Base-by-base conservation (phyloP, 2,888 invertebrate genomes). In the Lasioglossum leucozonium region DNA sequence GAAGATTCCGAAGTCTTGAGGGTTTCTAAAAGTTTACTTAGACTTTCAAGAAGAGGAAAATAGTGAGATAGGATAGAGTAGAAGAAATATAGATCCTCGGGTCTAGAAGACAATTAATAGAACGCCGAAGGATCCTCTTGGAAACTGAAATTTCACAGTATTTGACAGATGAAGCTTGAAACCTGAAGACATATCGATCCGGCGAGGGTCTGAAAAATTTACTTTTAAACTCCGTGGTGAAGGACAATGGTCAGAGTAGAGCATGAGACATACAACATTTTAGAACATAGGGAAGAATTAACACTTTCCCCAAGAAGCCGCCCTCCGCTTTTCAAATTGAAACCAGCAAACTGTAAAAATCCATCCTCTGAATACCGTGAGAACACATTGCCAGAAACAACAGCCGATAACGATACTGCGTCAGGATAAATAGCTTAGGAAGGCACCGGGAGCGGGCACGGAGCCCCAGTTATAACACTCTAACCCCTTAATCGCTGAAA, bases 401-500 rank as follows among this genome's bases (percentile, higher is more conserved):
- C 18, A 30, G n/a, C n/a, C 42, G n/a, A 71, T 16, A 42, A 37
- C 37, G 22, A 40, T 6, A 1, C 67, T 0, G 13, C 16, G 30
- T n/a, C 26, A 44, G 42, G 42, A 26, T 34, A n/a, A 76, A 44
- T 65, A 42, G 11, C 58, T 13, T 26, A 58, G 26, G 34, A n/a
- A 4, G 34, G 75, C 4, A 75, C 42, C 42, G 34, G 16, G 13
- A 58, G 26, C 58, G 58, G 11, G 58, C 26, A 26, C 58, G 26
- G 58, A 26, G 58, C 26, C 4, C 26, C 58, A 26, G 26, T 58
- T 26, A 26, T 26, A 26, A 16, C n/a, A 55, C 69, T 69, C 47
- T 47, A 40, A 18, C 69, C 34, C 69, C 69, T 81, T 82, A 81
- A 81, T 81, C 82, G 81, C 74, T 74, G 18, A n/a, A 74, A 72